phyloP scores from a whole-genome alignment of 2,113 vertebrate species.

The Rhinoderma darwinii region DNA sequence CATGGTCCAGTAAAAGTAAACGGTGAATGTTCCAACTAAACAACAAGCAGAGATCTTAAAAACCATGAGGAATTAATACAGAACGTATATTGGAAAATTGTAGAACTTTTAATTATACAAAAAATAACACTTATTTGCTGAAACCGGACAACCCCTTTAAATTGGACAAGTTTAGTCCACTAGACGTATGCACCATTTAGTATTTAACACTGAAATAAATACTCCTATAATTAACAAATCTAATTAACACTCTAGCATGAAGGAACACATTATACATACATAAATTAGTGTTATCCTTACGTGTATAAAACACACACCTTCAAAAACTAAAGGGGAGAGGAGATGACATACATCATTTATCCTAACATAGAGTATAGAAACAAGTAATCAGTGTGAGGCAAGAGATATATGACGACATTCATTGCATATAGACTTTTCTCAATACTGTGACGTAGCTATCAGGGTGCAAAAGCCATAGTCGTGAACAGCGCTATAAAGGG shows the following conservation, averaged over 20 bases:
- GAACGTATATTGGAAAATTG: no score
- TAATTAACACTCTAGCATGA: background rate
- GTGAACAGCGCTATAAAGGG: background rate
- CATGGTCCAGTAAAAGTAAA: no score
- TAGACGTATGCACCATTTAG: background rate
- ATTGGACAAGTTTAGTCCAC: background rate
- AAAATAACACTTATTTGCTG: no score
- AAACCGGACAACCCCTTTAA: background rate
- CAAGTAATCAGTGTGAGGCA: background rate
- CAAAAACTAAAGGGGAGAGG: background rate
- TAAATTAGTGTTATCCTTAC: background rate
- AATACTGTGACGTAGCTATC: no score
- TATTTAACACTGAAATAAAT: slow-evolving; percentile 2
- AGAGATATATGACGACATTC: background rate
- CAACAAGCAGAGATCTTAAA: no score
- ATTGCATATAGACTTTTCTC: background rate
- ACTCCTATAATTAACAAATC: background rate
- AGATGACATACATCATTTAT: background rate
- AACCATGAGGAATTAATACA: no score
- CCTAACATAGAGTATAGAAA: background rate
- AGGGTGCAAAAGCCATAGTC: background rate
- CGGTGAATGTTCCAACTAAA: no score
- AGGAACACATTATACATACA: background rate
- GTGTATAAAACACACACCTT: background rate
- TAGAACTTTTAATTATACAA: no score